Evolutionary conservation across 1,140 invertebrate species (phyloP).

Genomic region (Pseudobourletiella spinata): DNA sequence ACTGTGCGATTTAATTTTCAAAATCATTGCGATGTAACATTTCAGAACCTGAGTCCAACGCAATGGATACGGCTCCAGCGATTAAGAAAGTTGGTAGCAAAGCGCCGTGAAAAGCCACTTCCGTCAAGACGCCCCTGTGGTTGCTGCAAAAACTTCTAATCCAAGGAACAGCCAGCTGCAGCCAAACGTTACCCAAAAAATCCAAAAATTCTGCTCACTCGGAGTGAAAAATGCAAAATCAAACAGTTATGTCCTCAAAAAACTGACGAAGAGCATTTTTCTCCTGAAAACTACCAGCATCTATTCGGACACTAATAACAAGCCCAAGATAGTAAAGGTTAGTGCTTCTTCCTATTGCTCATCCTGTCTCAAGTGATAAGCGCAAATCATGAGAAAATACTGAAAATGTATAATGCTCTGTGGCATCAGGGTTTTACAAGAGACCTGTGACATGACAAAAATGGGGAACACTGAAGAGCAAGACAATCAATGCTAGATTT

Average conservation of each 20-base stretch:
- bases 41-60: no score
- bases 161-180: neutral
- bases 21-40: neutral
- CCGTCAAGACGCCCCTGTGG: neutral
- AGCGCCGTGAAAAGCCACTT: neutral
- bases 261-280: constrained; percentile 26
- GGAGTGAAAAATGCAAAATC: no score
- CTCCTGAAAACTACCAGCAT: constrained; percentile 25
- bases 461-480: constrained; percentile 21
- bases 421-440: constrained; percentile 9
- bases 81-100: constrained; percentile 22
- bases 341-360: constrained; percentile 17
- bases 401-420: constrained; percentile 5
- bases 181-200: neutral
- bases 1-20: neutral
- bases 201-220: no score
- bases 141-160: neutral
- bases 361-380: constrained; percentile 19
- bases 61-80: no score
- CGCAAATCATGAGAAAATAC: neutral
- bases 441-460: constrained; percentile 18
- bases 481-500: constrained; percentile 28
- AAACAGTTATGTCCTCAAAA: constrained; percentile 7
- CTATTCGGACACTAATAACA: constrained; percentile 13
- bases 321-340: constrained; percentile 2